Percentiles rank a stretch among this genome's conserved stretches.
These are phyloP conservation scores for Saguinus imperator DNA, from an alignment of 2,113 vertebrate species.

Conservation along the genomic window DNA sequence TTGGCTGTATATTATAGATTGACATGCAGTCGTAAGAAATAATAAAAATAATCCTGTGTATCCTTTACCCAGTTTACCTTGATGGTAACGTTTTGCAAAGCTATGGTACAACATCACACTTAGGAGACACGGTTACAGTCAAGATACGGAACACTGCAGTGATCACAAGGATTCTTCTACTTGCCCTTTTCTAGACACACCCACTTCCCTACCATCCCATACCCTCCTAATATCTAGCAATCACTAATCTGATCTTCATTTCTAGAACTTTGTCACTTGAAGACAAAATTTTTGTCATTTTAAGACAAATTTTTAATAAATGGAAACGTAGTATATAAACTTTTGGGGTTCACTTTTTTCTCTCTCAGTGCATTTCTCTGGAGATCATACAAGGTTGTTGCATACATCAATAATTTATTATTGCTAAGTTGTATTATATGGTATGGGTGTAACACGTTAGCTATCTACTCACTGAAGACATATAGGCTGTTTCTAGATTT, in stretches of 20 bases:
- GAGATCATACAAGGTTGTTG: not conserved
- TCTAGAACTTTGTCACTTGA: not conserved
- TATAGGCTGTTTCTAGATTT: not conserved
- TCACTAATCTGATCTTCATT: not conserved
- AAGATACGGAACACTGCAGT: not conserved
- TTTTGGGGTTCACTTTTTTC: not conserved
- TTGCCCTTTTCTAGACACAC: not conserved
- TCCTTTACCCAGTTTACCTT: not conserved
- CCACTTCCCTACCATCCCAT: not conserved
- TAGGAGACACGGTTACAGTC: not conserved
- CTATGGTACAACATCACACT: not conserved
- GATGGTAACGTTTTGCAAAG: not conserved
- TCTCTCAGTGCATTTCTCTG: not conserved
- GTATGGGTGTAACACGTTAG: not conserved
- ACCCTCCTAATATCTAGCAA: not conserved
- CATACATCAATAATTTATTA: not conserved
- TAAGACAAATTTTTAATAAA: not conserved
- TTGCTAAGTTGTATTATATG: not conserved
- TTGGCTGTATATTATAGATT: not conserved
- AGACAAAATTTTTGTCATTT: not conserved
- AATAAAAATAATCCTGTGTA: not conserved
- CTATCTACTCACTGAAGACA: not conserved
- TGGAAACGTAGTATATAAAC: not conserved
- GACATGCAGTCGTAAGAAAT: not conserved
- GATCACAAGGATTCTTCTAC: not conserved